Evolutionary conservation across 2,888 invertebrate genomes (phyloP), one percentile per base, ranked within the genome.

Genomic region (Dolichopus griseipennis): DNA sequence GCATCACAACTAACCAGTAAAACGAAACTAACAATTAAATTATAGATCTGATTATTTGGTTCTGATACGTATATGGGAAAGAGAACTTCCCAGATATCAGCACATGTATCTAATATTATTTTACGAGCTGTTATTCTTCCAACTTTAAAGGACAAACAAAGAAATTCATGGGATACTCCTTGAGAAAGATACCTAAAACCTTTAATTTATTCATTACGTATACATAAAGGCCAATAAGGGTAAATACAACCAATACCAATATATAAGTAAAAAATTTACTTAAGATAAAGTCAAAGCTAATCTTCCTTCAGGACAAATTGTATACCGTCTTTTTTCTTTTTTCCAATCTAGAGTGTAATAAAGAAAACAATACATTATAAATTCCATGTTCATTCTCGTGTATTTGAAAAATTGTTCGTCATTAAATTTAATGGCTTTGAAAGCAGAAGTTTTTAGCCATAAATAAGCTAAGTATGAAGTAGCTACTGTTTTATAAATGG

Each of bases 1-100:
- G 70, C 63, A 66, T 75, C 72, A 22, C 67, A 2, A n/a, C 64
- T 63, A 12, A 75, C 65, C 10, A 73, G 73, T 21, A 73, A 68
- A 27, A 68, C 69, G 61, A 67, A 73, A n/a, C 67, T 27, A 7
- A 68, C 66, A 33, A 69, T 71, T 62, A 41, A 15, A 10, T 21
- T 41, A 61, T 63, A 63, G 12, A 22, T 27, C 20, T 20, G 4
- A 2, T 12, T 21, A n/a, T 61, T 66, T 8, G 61, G 65, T 22
- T 33, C 22, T 15, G 62, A 10, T 21, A 69, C 37, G 33, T 66
- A 67, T 21, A 67, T 18, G 5, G 64, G 34, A 1, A 61, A 27
- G 1, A 68, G 37, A 10, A n/a, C n/a, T 61, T 65, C 15, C 67
- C 67, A 68, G 27, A 67, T 37, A 27, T 43, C 62, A 7, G 43